A percentile compares a stretch with the other conserved stretches of the same genome.
Evolutionary conservation across 2,888 invertebrate genomes (phyloP).

Genomic region (Rhimphoctona megacephalus): DNA sequence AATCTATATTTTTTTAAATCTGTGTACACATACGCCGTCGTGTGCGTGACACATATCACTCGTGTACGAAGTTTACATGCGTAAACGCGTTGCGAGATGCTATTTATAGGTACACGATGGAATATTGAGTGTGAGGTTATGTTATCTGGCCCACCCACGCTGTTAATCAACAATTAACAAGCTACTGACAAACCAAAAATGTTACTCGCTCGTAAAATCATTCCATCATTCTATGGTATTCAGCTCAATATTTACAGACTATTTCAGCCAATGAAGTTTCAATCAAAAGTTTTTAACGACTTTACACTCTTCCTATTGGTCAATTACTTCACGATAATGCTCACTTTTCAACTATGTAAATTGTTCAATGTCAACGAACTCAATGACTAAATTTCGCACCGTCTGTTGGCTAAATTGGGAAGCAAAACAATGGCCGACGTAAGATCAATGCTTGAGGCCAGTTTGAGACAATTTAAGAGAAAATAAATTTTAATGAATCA

Average conservation of each 20-base stretch:
- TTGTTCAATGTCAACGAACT: background rate
- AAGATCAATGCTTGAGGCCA: background rate
- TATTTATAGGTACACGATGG: conserved; percentile 50
- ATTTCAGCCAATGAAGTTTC: conserved; percentile 1
- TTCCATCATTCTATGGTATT: background rate
- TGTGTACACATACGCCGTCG: background rate
- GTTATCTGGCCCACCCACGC: conserved; percentile 63
- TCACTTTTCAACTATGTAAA: background rate
- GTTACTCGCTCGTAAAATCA: background rate
- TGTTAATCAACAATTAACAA: conserved; percentile 59
- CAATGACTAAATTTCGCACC: background rate
- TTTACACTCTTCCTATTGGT: background rate
- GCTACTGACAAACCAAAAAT: conserved; percentile 42
- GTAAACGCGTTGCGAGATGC: conserved; percentile 9
- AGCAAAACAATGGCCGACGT: background rate
- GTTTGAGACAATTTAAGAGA: background rate
- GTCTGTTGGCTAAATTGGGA: background rate
- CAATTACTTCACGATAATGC: background rate
- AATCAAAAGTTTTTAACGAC: background rate
- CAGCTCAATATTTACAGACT: background rate
- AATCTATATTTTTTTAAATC: conserved; percentile 31
- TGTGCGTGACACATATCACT: conserved; percentile 22
- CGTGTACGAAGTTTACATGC: conserved; percentile 1
- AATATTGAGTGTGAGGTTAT: conserved; percentile 42
- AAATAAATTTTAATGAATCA: too few relatives aligned